Evolutionary conservation across 2,113 vertebrate genomes (phyloP).

Genomic region (Chamaetylas fuelleborni): DNA sequence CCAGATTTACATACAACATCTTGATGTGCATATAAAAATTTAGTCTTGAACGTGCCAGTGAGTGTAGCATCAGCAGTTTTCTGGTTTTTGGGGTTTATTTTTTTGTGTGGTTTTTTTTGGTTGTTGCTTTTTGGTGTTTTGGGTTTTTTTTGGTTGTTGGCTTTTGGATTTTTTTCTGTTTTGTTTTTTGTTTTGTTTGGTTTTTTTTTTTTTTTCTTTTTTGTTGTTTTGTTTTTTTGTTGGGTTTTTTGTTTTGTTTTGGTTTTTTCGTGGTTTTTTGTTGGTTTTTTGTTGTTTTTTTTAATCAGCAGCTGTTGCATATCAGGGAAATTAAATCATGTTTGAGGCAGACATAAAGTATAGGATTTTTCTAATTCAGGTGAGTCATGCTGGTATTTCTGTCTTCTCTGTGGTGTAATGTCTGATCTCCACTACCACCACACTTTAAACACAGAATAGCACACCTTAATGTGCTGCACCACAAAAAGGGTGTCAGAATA

Average conservation of each 20-base stretch:
- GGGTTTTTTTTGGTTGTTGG: too few species aligned
- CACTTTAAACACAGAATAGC: not conserved
- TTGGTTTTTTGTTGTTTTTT: not conserved
- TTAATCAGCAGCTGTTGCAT: not conserved
- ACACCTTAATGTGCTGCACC: not conserved
- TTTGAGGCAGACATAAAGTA: not conserved
- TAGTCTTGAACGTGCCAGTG: not conserved
- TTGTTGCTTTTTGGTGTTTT: too few species aligned
- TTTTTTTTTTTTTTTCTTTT: not conserved
- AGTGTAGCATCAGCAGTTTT: not conserved
- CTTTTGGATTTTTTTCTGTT: not conserved
- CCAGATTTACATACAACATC: not conserved
- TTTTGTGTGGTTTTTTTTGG: too few species aligned
- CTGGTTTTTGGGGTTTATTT: not conserved
- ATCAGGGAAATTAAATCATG: slow-evolving; percentile 23
- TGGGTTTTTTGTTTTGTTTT: not conserved
- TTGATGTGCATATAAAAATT: not conserved
- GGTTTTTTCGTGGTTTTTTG: too few species aligned
- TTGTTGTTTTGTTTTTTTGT: not conserved
- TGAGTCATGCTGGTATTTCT: not conserved
- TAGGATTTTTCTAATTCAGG: slow-evolving; percentile 26
- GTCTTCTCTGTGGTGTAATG: not conserved
- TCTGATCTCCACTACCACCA: not conserved
- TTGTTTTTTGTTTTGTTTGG: too few species aligned
- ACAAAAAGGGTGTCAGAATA: not conserved